Evolutionary conservation across 1,140 invertebrate species (phyloP), one percentile per base, ranked within the genome.

Genomic region (Heliconius himera): DNA sequence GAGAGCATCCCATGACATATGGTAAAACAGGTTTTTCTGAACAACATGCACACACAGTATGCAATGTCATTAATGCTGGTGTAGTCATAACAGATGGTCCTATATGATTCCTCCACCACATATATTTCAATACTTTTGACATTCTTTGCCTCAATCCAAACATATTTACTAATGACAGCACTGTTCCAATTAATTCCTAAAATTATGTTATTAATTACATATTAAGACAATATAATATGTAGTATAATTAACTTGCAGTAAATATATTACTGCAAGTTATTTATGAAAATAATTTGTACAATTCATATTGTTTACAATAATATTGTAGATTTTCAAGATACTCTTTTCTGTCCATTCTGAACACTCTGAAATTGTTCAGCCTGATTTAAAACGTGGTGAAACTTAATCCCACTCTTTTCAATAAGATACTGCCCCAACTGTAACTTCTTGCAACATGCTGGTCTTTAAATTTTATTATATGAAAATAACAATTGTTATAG

Each of bases 1-100:
- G 96, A 18, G 89, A 89, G 87, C 96, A 96, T 11, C 95, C 95
- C 95, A 96, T 96, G 77, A 95, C 95, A 88, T 96, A 94, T 13
- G 96, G 96, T 73, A 96, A 85, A 13, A 96, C 95, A 6, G 96
- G 96, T 66, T 90, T 93, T 79, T 95, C 93, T 0, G 89, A 90
- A 85, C 96, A 96, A 87, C 93, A 93, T 16, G 95, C 95, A 93
- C 96, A 96, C 66, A 91, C 91, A 5, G 95, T 95, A 73, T 89
- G 87, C 11, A 93, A 66, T 46, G 91, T 95, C 88, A 95, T 93
- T 18, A 36, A 74, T 20, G 91, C 84, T 36, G 76, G 20, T 13
- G 29, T 78, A 1, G 80, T 8, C 8, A 70, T 78, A 1, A 73
- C 49, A 2, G 72, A 66, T 13, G 83, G 41, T 13, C 79, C 73